phyloP scores from a whole-genome alignment of 2,888 invertebrate species.

The Hydropsyche betteni region DNA sequence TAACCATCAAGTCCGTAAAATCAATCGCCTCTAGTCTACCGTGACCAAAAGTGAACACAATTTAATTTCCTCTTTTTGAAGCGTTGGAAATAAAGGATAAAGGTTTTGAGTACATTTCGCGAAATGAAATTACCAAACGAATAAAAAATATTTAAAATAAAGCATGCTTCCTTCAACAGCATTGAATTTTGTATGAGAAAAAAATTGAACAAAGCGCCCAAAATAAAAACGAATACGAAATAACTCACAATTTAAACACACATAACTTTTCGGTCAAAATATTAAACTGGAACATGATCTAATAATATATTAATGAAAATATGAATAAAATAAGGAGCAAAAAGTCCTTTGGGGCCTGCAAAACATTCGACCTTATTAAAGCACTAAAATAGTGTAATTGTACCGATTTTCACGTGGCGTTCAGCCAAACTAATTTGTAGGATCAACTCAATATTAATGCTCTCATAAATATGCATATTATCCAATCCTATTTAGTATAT shows the following conservation, averaged over 20 bases:
- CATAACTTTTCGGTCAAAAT: no score
- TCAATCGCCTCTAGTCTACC: conserved; percentile 40
- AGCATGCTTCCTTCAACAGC: no score
- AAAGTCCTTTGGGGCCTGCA: conserved; percentile 9
- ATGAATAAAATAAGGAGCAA: conserved; percentile 17
- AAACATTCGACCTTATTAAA: conserved; percentile 36
- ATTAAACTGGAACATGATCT: no score
- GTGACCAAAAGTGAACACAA: conserved; percentile 37
- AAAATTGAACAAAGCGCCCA: no score
- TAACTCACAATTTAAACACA: no score
- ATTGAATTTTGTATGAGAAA: no score
- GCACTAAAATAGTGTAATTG: conserved; percentile 31
- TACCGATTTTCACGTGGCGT: conserved; percentile 42
- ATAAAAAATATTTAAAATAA: no score
- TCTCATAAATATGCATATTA: conserved; percentile 50
- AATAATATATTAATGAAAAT: background rate
- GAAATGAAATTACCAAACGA: no score
- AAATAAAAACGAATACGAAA: no score
- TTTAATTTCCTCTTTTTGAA: conserved; percentile 35
- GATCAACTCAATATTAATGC: conserved; percentile 48
- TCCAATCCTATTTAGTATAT: conserved; percentile 45
- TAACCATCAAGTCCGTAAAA: conserved; percentile 42
- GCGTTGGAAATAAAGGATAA: conserved; percentile 7
- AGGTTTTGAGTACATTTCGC: conserved; percentile 9
- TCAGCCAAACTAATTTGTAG: conserved; percentile 48